Evolutionary conservation across 2,888 invertebrate species (phyloP).

Genomic region (Danaus chrysippus): DNA sequence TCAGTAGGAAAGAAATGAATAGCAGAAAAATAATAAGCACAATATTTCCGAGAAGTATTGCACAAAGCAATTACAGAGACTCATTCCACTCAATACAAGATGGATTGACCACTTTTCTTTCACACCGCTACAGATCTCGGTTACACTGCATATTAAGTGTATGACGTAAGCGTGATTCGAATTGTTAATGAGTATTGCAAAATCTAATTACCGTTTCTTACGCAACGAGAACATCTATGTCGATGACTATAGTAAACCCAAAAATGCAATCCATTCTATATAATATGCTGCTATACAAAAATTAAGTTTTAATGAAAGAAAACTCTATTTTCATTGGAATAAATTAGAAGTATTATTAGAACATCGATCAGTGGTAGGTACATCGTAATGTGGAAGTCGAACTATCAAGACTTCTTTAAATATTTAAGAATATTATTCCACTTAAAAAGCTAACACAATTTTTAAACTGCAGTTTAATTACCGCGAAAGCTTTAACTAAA

Average conservation of each 20-base stretch:
- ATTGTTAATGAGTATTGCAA: conserved; percentile 38
- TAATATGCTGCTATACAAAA: neutral
- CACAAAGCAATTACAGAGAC: neutral
- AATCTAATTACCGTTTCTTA: conserved; percentile 59
- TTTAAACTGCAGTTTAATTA: no score
- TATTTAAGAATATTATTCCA: no score
- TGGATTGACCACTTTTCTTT: conserved; percentile 17
- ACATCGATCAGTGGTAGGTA: no score
- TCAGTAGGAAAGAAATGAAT: no score
- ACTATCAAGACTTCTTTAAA: no score
- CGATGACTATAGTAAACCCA: conserved; percentile 43
- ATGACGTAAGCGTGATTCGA: conserved; percentile 34
- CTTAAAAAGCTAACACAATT: no score
- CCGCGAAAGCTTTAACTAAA: no score
- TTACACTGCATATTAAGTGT: conserved; percentile 23
- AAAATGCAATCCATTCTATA: conserved; percentile 14
- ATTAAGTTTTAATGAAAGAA: neutral
- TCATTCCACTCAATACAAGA: neutral
- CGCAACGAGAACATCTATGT: conserved; percentile 72
- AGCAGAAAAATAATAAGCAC: no score
- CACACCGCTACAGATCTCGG: conserved; percentile 22
- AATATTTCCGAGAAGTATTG: no score
- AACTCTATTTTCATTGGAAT: no score
- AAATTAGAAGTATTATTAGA: no score
- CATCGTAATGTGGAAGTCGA: no score